Conservation (phyloP, 2,888 invertebrate species). For the Teinopalpus imperialis region DNA sequence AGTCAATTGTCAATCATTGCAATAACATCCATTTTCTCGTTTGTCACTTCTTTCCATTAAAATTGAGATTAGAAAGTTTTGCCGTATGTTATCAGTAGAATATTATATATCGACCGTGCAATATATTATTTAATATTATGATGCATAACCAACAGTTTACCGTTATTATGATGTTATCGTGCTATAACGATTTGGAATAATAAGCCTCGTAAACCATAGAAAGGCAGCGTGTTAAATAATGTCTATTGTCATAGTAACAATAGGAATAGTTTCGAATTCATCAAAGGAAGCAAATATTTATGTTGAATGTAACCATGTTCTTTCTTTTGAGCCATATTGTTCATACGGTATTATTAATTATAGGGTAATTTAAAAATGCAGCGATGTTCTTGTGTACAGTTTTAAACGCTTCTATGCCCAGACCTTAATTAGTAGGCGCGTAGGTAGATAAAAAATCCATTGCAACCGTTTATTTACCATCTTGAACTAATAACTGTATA, state of each 20-base stretch:
- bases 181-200: conserved; percentile 50
- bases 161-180: conserved; percentile 54
- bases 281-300: conserved; percentile 14
- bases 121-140: conserved; percentile 45
- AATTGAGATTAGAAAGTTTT: conserved; percentile 65
- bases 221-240: conserved; percentile 37
- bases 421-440: too few species aligned
- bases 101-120: conserved; percentile 38
- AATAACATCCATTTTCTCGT: conserved; percentile 33
- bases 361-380: too few species aligned
- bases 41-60: conserved; percentile 39
- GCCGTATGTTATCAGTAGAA: conserved; percentile 43
- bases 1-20: too few species aligned
- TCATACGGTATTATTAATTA: too few species aligned
- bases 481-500: too few species aligned
- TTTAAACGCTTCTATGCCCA: too few species aligned
- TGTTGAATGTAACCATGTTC: conserved; percentile 11
- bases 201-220: conserved; percentile 53
- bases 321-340: too few species aligned
- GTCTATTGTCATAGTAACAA: conserved; percentile 31
- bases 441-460: too few species aligned
- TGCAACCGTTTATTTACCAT: too few species aligned
- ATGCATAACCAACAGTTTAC: conserved; percentile 26
- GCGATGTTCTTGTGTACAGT: too few species aligned
- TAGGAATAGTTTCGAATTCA: conserved; percentile 25